A percentile compares a stretch with the other conserved stretches of the same genome.
Conservation (phyloP, 2,113 vertebrate species). For the Nannobrachium achirus region DNA sequence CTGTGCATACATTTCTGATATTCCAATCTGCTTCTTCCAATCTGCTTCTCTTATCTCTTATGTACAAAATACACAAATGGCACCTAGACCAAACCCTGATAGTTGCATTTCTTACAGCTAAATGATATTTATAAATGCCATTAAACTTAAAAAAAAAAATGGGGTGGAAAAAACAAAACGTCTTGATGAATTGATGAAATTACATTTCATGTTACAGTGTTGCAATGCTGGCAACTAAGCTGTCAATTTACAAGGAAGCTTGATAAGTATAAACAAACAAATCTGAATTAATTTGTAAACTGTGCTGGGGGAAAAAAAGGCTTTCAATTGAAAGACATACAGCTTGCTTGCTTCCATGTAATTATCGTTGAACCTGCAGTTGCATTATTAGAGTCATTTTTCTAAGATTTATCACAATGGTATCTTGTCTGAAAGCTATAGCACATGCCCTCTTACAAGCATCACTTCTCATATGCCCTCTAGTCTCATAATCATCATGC, state of each 20-base stretch:
- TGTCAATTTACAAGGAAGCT: constrained; percentile 31
- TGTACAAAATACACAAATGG: constrained; percentile 71
- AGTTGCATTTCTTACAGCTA: constrained; percentile 38
- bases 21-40: constrained; percentile 24
- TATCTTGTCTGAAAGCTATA: background rate
- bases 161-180: too few relatives aligned
- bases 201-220: constrained; percentile 1
- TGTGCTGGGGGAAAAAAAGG: background rate
- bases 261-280: constrained; percentile 26
- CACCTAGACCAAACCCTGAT: constrained; percentile 34
- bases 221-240: constrained; percentile 13
- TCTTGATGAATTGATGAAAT: constrained; percentile 17
- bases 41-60: constrained; percentile 50
- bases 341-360: constrained; percentile 11
- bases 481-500: background rate
- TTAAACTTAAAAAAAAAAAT: background rate
- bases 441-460: background rate
- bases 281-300: background rate
- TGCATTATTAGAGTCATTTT: background rate
- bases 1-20: constrained; percentile 23
- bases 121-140: constrained; percentile 32
- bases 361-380: background rate
- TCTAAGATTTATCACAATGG: constrained; percentile 2
- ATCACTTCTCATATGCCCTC: background rate
- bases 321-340: constrained; percentile 2